Percentiles rank a stretch among this genome's conserved stretches.
These are phyloP conservation scores for Opisthograptis luteolata DNA, from an alignment of 2,888 invertebrate genomes.

Conservation along the genomic window DNA sequence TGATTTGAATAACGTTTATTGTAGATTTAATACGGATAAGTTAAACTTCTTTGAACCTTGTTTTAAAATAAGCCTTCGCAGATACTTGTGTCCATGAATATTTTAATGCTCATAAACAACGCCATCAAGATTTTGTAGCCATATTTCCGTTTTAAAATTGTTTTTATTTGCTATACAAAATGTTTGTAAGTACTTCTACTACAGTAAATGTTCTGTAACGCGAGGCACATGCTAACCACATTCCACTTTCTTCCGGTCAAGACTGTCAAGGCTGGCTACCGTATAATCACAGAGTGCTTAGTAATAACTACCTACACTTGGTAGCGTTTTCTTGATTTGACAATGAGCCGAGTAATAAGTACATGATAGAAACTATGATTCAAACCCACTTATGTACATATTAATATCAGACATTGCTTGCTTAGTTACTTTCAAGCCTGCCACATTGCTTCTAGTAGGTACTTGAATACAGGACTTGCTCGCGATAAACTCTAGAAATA, in stretches of 20 bases:
- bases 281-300: slow-evolving; percentile 19
- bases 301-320: slow-evolving; percentile 30
- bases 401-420: neutral
- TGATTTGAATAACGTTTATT: no score
- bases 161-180: slow-evolving; percentile 26
- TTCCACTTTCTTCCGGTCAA: slow-evolving; percentile 57
- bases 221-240: slow-evolving; percentile 52
- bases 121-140: slow-evolving; percentile 12
- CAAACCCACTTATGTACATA: neutral
- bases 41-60: no score
- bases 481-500: slow-evolving; percentile 3
- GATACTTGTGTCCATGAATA: slow-evolving; percentile 9
- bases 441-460: neutral
- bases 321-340: slow-evolving; percentile 24
- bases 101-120: slow-evolving; percentile 9
- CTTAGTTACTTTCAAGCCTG: neutral
- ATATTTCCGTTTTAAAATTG: slow-evolving; percentile 30
- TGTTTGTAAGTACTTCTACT: slow-evolving; percentile 8
- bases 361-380: neutral
- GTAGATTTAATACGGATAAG: no score
- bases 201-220: slow-evolving; percentile 38
- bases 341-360: neutral
- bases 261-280: slow-evolving; percentile 46
- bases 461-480: neutral
- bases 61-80: neutral